Base-by-base conservation (phyloP, 2,888 invertebrate species). In the Anarsia innoxiella region DNA sequence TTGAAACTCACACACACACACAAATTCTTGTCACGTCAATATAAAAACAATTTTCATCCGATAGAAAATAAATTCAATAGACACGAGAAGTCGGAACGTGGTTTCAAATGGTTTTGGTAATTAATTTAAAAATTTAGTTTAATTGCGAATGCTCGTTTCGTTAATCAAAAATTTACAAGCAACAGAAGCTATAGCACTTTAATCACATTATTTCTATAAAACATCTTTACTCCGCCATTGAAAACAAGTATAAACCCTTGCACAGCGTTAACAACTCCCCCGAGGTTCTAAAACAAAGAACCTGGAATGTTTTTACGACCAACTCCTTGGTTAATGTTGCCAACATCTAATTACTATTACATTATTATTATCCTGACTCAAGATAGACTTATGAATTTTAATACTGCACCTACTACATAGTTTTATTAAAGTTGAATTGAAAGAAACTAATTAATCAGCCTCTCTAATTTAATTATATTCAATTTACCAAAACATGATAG, bases 251-350 rank as follows among this genome's bases (percentile, higher is more conserved):
- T 58, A 51, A 58, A 58, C 59, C 64, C 62, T 59, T 64, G 60
- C 63, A 51, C 54, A 45, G 41, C 55, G 47, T 57, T 53, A 54
- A 60, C 45, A 50, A 41, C 48, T 52, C 61, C 53, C 59, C 31
- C n/a, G 53, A 44, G 56, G 49, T 38, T 46, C 37, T 53, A 46
- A 54, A 59, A 65, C 62, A 64, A 62, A 59, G 59, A 48, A 56
- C 51, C 52, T 51, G 44, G 42, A 40, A 48, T 43, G 42, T 58
- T 62, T 62, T 66, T 63, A 65, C 61, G 63, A 64, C 40, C 51
- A 37, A 39, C 44, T 27, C 32, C 45, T 46, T 44, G 45, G 49
- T 57, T 54, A 55, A 50, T 40, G 44, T 36, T 42, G 41, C 38
- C 42, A 44, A 39, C 33, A 42, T 46, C 47, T 56, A 56, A 61